Evolutionary conservation across 2,888 invertebrate genomes (phyloP), one percentile per base, ranked within the genome.

Genomic region (Synergus laeviventris): DNA sequence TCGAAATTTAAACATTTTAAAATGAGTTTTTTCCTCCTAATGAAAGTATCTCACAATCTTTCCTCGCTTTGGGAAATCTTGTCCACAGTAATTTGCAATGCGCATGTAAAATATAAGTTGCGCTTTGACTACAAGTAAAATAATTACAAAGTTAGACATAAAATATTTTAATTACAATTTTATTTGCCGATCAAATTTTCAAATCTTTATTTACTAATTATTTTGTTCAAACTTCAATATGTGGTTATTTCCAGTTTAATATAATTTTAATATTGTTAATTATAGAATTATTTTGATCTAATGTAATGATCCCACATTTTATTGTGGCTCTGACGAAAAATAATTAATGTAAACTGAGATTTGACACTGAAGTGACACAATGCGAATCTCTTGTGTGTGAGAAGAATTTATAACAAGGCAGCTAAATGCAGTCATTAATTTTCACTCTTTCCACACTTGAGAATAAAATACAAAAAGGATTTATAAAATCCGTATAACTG

Each of bases 351-450:
- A 12, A 49, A 70, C 70, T 70, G 70, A 70, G 49, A 70, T 49
- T 49, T 54, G 70, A 70, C 18, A 70, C 49, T 36, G 4, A 5
- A 5, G 11, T n/a, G 49, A 70, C 49, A 70, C 31, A 49, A 54
- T 31, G n/a, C 31, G 31, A 49, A 49, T 70, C 49, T 70, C 49
- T 54, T 70, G 49, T 31, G 31, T 70, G 36, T 70, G 70, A 54
- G 36, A 54, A 31, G 70, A 70, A 70, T 70, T 54, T 70, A 70
- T 70, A 70, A 70, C 70, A 49, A 70, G 70, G 49, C 36, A 70
- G 70, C 70, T 36, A 70, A 70, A 70, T 70, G 36, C 31, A n/a
- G 49, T 31, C 49, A 70, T 70, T 70, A 54, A 70, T 70, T 70
- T 70, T 16, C 31, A 36, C 31, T 31, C 18, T 54, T 3, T 70